These are phyloP conservation scores for Plumapathes pennacea DNA, from an alignment of 92 coral and sea anemone species.

Conservation along the genomic window DNA sequence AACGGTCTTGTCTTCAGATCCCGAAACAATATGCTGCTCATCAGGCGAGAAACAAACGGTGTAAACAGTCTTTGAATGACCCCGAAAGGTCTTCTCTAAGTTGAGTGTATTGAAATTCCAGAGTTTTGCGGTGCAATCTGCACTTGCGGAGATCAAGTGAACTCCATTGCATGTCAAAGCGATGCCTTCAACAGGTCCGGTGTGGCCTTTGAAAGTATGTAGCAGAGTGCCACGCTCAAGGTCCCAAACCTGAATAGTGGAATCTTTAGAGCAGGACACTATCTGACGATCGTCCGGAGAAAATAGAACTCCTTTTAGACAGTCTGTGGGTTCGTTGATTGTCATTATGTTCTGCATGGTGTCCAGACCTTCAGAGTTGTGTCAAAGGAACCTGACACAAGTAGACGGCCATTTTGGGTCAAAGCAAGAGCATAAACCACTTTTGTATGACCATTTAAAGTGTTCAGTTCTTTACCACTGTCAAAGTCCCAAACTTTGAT, in stretches of 20 bases:
- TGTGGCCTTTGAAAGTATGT: conserved; percentile 27
- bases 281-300: conserved; percentile 31
- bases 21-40: conserved; percentile 38
- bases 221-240: conserved; percentile 19
- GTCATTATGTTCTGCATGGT: conserved; percentile 20
- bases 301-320: conserved; percentile 49
- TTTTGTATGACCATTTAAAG: conserved; percentile 39
- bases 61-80: conserved; percentile 57
- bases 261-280: conserved; percentile 46
- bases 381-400: conserved; percentile 57
- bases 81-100: conserved; percentile 24
- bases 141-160: conserved; percentile 37
- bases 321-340: conserved; percentile 32
- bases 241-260: conserved; percentile 45
- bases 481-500: conserved; percentile 58
- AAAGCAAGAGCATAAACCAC: conserved; percentile 54
- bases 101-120: conserved; percentile 28
- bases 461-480: conserved; percentile 55
- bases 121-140: conserved; percentile 45
- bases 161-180: conserved; percentile 40
- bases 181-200: conserved; percentile 57
- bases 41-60: conserved; percentile 24
- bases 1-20: conserved; percentile 44
- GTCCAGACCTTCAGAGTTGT: conserved; percentile 49
- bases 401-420: conserved; percentile 39